These are phyloP conservation scores for Cryptophagus acutangulus DNA, from an alignment of 2,888 invertebrate species.

Conservation along the genomic window DNA sequence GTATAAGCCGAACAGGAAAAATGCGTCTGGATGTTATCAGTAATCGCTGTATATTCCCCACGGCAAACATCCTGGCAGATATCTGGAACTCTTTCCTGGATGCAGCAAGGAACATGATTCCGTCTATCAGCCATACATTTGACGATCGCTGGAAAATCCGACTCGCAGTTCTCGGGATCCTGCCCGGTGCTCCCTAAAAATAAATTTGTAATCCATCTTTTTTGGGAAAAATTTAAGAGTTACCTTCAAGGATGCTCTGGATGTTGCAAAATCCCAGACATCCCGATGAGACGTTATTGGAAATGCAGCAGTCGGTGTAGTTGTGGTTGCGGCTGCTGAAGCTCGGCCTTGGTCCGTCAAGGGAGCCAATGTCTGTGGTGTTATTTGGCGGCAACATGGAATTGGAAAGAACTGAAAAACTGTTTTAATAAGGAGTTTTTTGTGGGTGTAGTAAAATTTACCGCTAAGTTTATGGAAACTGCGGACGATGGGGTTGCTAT, in stretches of 20 bases:
- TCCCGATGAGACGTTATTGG: slow-evolving; percentile 62
- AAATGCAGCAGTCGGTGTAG: slow-evolving; percentile 74
- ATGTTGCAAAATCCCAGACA: slow-evolving; percentile 82
- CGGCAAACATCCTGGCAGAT: slow-evolving; percentile 81
- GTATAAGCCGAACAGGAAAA: slow-evolving; percentile 81
- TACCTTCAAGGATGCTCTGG: slow-evolving; percentile 52
- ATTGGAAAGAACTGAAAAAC: slow-evolving; percentile 57
- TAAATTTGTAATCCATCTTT: slow-evolving; percentile 1
- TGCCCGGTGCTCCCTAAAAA: slow-evolving; percentile 71
- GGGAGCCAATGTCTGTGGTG: slow-evolving; percentile 47
- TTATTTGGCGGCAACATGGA: slow-evolving; percentile 59
- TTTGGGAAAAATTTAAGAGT: neutral
- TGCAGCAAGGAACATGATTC: slow-evolving; percentile 82
- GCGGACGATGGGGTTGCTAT: slow-evolving; percentile 70
- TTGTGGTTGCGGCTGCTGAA: slow-evolving; percentile 57
- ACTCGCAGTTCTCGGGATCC: slow-evolving; percentile 76
- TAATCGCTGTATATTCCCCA: slow-evolving; percentile 79
- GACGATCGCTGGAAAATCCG: slow-evolving; percentile 75
- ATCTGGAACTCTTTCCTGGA: slow-evolving; percentile 74
- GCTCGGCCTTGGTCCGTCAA: slow-evolving; percentile 41
- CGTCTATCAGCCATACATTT: slow-evolving; percentile 75
- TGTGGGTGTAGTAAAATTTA: slow-evolving; percentile 40
- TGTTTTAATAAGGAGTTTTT: slow-evolving; percentile 1
- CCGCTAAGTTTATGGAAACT: slow-evolving; percentile 77
- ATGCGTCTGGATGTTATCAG: slow-evolving; percentile 77